Evolutionary conservation across 2,888 invertebrate genomes (phyloP), one percentile per base, ranked within the genome.

Genomic region (Epinotia nisella): DNA sequence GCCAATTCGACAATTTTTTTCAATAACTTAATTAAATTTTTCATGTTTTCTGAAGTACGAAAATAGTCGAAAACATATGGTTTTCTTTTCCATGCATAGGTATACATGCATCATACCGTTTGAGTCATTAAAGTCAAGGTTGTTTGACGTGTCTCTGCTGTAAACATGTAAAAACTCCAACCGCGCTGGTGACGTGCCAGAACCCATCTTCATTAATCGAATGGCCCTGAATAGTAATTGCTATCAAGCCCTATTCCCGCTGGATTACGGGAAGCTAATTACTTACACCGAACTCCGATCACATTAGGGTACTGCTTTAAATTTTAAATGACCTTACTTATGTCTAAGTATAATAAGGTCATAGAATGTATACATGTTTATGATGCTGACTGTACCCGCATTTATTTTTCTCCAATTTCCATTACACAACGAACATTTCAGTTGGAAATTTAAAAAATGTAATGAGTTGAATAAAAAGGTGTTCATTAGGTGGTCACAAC

Each of bases 261-360:
- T 19, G 55, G 66, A 41, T 62, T 51, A 60, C 21, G 61, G 39
- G 55, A 56, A 67, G 55, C 67, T 72, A 72, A 72, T 72, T 61
- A 72, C 71, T 67, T 67, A 71, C 45, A 55, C n/a, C 49, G 65
- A 35, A 61, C 17, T 35, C 58, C 45, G 55, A 59, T 59, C 67
- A 29, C 67, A 49, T 49, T n/a, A n/a, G n/a, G 49, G n/a, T 49
- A 19, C 58, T 21, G 55, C 66, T 66, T 56, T 66, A 66, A 56
- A 56, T 56, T 66, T 66, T 56, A 66, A 66, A 66, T 66, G 55
- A 41, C 35, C 53, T n/a, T n/a, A n/a, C n/a, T n/a, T n/a, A n/a
- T n/a, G n/a, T n/a, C n/a, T n/a, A n/a, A n/a, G n/a, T n/a, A n/a
- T n/a, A n/a, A n/a, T n/a, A n/a, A n/a, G n/a, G n/a, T n/a, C n/a